Conservation (phyloP, 1,140 invertebrate species). For the Batillaria attramentaria region DNA sequence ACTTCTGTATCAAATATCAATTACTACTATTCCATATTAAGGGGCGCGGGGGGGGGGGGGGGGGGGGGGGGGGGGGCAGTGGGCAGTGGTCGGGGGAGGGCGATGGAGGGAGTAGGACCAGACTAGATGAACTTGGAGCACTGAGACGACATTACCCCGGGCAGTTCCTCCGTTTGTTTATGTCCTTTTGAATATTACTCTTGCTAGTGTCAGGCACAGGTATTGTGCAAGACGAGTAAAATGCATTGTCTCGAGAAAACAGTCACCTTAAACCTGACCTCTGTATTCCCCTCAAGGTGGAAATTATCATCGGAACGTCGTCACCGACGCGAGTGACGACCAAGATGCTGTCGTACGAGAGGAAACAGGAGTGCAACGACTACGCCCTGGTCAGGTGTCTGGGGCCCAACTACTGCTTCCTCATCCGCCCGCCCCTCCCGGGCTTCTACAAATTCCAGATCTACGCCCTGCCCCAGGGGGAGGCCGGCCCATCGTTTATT, state of each 20-base stretch:
- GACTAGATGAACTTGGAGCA: too few species aligned
- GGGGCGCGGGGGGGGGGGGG: too few species aligned
- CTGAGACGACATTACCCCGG: too few species aligned
- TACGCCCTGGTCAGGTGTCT: slow-evolving; percentile 55
- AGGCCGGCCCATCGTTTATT: slow-evolving; percentile 67
- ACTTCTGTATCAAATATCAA: too few species aligned
- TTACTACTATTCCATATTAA: too few species aligned
- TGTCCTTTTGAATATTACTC: neutral
- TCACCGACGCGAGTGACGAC: slow-evolving; percentile 54
- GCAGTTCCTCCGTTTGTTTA: too few species aligned
- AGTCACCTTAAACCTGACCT: neutral
- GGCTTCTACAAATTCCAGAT: slow-evolving; percentile 72
- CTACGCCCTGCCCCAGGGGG: slow-evolving; percentile 66
- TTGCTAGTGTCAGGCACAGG: neutral
- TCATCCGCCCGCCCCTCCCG: slow-evolving; percentile 57
- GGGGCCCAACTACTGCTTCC: slow-evolving; percentile 57
- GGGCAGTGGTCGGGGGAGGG: too few species aligned
- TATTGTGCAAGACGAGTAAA: neutral
- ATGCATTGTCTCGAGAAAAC: neutral
- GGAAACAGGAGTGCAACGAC: slow-evolving; percentile 59
- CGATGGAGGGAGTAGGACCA: too few species aligned
- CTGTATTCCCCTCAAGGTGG: slow-evolving; percentile 44
- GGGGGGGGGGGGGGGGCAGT: too few species aligned
- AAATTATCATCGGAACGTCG: slow-evolving; percentile 60
- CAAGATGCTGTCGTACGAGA: slow-evolving; percentile 60